These are phyloP conservation scores for Xerus rutilus DNA, from an alignment of 2,797 vertebrate genomes.

Conservation along the genomic window DNA sequence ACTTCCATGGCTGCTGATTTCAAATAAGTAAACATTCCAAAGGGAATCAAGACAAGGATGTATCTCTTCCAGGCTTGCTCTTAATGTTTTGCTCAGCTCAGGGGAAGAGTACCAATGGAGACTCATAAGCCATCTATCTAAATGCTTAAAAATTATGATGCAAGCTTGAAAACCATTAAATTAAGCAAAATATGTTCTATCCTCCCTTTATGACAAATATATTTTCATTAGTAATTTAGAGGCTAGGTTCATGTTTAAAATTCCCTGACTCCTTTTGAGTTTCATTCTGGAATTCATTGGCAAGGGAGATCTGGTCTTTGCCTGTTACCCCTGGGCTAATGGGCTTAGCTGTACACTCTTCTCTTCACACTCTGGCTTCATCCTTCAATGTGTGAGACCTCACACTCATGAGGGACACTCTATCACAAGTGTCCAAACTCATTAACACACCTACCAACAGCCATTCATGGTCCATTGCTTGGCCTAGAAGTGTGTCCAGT, in stretches of 20 bases:
- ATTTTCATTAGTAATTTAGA: slow-evolving; percentile 1
- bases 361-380: neutral
- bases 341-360: neutral
- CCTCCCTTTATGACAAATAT: neutral
- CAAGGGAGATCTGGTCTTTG: neutral
- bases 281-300: neutral
- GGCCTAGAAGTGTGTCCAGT: neutral
- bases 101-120: neutral
- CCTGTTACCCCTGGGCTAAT: neutral
- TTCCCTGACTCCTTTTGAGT: neutral
- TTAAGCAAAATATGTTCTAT: neutral
- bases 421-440: neutral
- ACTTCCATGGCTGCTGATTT: slow-evolving; percentile 69
- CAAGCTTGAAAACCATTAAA: slow-evolving; percentile 21
- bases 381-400: neutral
- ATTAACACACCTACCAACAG: neutral
- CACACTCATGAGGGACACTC: neutral
- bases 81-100: neutral
- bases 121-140: neutral
- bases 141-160: neutral
- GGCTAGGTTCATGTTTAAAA: neutral
- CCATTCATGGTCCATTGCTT: too few relatives aligned
- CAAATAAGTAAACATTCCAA: slow-evolving; percentile 61
- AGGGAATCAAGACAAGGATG: neutral
- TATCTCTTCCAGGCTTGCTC: neutral